Percentiles rank a stretch among this genome's conserved stretches.
Conservation (phyloP, 2,113 vertebrate species). For the Paramormyrops kingsleyae region DNA sequence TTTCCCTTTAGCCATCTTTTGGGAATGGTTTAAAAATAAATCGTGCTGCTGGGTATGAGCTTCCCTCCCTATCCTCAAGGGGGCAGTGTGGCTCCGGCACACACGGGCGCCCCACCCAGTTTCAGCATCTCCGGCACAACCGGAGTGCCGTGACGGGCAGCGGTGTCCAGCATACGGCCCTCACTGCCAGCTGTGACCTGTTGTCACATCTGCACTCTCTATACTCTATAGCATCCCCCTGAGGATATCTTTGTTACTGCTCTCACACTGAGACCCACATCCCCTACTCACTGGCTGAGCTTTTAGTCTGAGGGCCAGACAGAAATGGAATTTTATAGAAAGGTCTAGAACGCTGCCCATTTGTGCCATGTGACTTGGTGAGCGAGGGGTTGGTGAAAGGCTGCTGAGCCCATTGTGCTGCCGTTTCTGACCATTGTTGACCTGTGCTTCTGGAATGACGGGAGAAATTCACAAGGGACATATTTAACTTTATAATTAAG, state of each 20-base stretch:
- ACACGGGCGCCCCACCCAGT: neutral
- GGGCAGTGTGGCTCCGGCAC: neutral
- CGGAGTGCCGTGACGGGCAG: neutral
- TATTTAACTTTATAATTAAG: neutral
- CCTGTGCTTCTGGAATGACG: neutral
- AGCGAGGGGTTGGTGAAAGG: neutral
- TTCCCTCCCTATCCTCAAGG: neutral
- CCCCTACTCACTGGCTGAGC: neutral
- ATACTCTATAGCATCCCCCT: neutral
- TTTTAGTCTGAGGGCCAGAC: neutral
- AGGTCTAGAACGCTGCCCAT: neutral
- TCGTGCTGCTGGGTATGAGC: neutral
- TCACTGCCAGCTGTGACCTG: neutral
- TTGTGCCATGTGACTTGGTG: neutral
- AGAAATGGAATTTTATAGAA: neutral
- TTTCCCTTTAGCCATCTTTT: neutral
- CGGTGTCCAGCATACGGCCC: neutral
- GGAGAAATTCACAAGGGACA: neutral
- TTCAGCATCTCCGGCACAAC: neutral
- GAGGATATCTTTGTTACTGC: neutral
- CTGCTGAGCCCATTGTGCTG: neutral
- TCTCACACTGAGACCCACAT: neutral
- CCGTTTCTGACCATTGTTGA: neutral
- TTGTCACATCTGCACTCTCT: neutral
- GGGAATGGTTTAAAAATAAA: neutral